Percentiles rank a stretch among this genome's conserved stretches.
These are phyloP conservation scores for Celastrina argiolus DNA, from an alignment of 2,888 invertebrate genomes.

Conservation along the genomic window DNA sequence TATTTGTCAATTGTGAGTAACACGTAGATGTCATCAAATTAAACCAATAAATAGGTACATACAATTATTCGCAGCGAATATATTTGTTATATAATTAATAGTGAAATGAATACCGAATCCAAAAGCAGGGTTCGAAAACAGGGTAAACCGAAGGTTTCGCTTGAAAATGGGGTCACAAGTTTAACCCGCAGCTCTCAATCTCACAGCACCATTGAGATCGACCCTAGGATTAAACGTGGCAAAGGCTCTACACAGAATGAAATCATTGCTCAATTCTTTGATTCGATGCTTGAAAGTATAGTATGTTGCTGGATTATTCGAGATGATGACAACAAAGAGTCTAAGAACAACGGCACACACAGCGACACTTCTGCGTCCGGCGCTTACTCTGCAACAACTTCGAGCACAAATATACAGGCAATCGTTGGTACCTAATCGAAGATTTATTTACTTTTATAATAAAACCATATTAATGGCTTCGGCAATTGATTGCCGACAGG, in stretches of 20 bases:
- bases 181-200: neutral
- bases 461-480: too few species aligned
- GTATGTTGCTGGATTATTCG: slow-evolving; percentile 61
- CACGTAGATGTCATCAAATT: neutral
- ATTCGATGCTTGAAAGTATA: slow-evolving; percentile 59
- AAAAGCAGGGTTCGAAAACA: neutral
- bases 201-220: neutral
- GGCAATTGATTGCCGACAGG: too few species aligned
- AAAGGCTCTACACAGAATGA: slow-evolving; percentile 54
- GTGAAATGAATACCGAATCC: neutral
- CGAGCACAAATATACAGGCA: neutral
- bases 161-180: neutral
- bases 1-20: neutral
- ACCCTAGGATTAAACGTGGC: slow-evolving; percentile 33
- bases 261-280: slow-evolving; percentile 56
- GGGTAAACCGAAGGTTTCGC: neutral
- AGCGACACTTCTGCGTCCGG: neutral
- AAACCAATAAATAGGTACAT: too few species aligned
- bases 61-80: neutral
- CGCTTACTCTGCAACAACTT: neutral
- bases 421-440: too few species aligned
- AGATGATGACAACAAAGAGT: slow-evolving; percentile 33
- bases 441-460: too few species aligned
- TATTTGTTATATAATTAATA: neutral
- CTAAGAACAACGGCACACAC: too few species aligned